Conservation (phyloP, 2,888 invertebrate species). For the Halocaridina rubra region DNA sequence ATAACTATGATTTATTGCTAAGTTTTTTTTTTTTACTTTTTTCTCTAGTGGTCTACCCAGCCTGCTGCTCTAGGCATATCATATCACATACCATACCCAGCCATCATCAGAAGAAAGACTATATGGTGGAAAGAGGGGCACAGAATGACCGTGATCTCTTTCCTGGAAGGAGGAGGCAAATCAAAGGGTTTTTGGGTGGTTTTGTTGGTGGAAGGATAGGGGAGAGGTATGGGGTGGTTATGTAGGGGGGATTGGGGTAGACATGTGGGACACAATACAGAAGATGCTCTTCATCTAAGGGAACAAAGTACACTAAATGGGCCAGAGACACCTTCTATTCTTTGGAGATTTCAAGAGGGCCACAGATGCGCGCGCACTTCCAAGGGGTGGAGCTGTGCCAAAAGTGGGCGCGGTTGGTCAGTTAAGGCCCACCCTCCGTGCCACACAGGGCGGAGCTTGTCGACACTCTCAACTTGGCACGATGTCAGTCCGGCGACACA, state of each 20-base stretch:
- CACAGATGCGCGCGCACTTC: conserved; percentile 31
- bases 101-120: not conserved
- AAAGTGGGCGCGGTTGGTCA: conserved; percentile 19
- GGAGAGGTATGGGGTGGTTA: not conserved
- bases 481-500: conserved; percentile 35
- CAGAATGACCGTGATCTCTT: too few relatives aligned
- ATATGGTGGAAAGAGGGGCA: not conserved
- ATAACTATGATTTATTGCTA: not conserved
- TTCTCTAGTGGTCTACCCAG: conserved; percentile 32
- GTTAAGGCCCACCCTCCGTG: conserved; percentile 22
- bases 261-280: not conserved
- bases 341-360: conserved; percentile 38
- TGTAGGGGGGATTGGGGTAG: not conserved
- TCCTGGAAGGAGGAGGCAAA: too few relatives aligned
- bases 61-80: not conserved
- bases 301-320: conserved; percentile 37
- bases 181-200: too few relatives aligned
- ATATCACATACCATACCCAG: conserved; percentile 9
- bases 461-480: conserved; percentile 31
- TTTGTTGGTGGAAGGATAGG: not conserved
- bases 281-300: conserved; percentile 31
- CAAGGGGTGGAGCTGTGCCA: not conserved
- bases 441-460: conserved; percentile 24
- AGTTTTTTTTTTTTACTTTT: not conserved
- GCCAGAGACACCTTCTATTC: conserved; percentile 10